Base-by-base conservation (phyloP, 1,140 invertebrate genomes). In the Panulirus ornatus region DNA sequence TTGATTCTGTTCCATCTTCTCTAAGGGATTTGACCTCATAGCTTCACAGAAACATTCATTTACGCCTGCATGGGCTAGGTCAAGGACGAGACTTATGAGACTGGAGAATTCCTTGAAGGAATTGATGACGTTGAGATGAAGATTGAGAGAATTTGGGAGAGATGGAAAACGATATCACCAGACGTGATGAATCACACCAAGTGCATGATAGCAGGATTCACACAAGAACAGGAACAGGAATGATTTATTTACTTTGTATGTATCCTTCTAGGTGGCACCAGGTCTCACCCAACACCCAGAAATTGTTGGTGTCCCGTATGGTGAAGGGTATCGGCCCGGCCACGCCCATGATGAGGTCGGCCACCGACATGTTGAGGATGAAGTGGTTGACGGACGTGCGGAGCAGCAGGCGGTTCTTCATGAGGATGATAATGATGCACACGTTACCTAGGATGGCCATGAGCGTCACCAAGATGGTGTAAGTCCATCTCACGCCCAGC, bases 341-440 rank as follows among this genome's bases (percentile, higher is more conserved):
- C 2, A 97, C 87, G 19, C 97, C 94, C 0, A 96, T 97, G 0
- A 96, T 93, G 1, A 97, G 94, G 93, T 98, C 97, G 0, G 97
- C 96, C 2, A 96, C 92, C 0, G 97, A 97, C 94, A 98, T 96
- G 92, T 97, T 97, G 42, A 96, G 95, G 19, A 98, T 96, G 36
- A 97, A 95, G 42, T 97, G 94, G 94, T 98, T 97, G 5, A 97
- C 85, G 11, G 85, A 88, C 11, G 85, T 88, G 34, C 85, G 51
- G 22, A 88, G 85, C 6, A 88, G 75, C 14, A 88, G 71, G n/a
- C 76, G 75, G 71, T 88, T 88, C 85, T 88, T 88, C 36, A 63
- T 19, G 19, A 88, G 85, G 54, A 88, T 79, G 22, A 79, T 81
- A 36, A 88, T 88, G 38, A 81, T 81, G 54, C n/a, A 42, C 38